Percentiles rank a stretch among this genome's conserved stretches.
Evolutionary conservation across 2,113 vertebrate species (phyloP).

Genomic region (Cryptomyrus ogoouensis): DNA sequence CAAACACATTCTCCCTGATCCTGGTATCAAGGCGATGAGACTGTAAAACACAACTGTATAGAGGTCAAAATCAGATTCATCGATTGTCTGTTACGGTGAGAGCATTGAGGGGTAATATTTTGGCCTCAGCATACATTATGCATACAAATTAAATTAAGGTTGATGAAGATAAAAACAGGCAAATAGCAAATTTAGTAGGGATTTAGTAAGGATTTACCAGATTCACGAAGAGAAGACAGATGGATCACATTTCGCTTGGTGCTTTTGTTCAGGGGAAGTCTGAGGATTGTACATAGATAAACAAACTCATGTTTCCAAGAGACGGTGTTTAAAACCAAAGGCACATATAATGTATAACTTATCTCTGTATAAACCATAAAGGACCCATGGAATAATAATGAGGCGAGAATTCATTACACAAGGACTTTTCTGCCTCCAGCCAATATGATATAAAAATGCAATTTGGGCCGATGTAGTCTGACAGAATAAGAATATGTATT

Average conservation of each 20-base stretch:
- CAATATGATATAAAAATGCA: constrained; percentile 13
- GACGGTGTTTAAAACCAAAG: neutral
- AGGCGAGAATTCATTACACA: neutral
- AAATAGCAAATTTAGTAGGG: neutral
- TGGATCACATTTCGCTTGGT: neutral
- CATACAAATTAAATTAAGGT: neutral
- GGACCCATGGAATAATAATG: constrained; percentile 12
- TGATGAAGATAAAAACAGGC: neutral
- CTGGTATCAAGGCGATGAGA: neutral
- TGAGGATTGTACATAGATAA: neutral
- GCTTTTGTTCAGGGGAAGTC: neutral
- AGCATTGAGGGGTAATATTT: neutral
- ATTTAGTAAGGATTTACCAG: neutral
- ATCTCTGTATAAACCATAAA: neutral
- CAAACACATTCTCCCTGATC: neutral
- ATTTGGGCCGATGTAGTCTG: neutral
- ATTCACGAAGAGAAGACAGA: neutral
- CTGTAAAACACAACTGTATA: neutral
- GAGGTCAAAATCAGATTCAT: neutral
- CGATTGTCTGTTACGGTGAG: neutral
- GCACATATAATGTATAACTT: neutral
- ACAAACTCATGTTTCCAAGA: constrained; percentile 5
- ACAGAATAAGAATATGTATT: neutral
- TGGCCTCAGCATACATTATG: neutral
- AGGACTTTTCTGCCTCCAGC: neutral